Evolutionary conservation across 1,140 invertebrate species (phyloP), one percentile per base, ranked within the genome.

Genomic region (Papilio dardanus): DNA sequence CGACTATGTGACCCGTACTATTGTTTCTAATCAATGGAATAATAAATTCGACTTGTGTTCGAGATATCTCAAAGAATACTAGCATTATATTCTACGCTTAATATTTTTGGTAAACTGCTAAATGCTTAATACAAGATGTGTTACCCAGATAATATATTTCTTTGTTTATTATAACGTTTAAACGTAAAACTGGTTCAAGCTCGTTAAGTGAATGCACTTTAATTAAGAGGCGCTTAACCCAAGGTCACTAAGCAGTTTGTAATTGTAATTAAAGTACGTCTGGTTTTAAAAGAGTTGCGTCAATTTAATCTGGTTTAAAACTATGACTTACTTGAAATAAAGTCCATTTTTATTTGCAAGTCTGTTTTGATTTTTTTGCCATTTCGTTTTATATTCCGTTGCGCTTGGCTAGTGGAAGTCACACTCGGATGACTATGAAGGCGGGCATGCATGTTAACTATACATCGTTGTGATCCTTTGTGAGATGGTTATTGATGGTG

Each of bases 1-100:
- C 71, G 71, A 73, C 71, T 62, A 28, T 31, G 28, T 21, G 12
- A 71, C 68, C 71, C 65, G 54, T 85, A 85, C 83, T 33, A 79
- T 75, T 79, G 80, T 76, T 2, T 14, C 4, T 8, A 21, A 14
- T n/a, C n/a, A n/a, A 69, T n/a, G 0, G 35, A 21, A 1, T 69
- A 10, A 1, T 37, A 40, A n/a, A 16, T 37, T 73, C 46, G 42
- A 71, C 24, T 54, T 73, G 1, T 2, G 30, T 35, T 73, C 71
- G 71, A 73, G 71, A 37, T 21, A 69, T 14, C 2, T 42, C 12
- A 21, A 62, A 3, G 24, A 12, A 50, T 46, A n/a, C 4, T 0
- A 19, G 14, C 14, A 8, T 8, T 42, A 10, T 10, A 12, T 8
- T 42, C 19, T 3, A 0, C 21, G n/a, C 7, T 19, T 1, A 16